phyloP scores from a whole-genome alignment of 2,797 vertebrate genomes.

The Delichon dasypus region DNA sequence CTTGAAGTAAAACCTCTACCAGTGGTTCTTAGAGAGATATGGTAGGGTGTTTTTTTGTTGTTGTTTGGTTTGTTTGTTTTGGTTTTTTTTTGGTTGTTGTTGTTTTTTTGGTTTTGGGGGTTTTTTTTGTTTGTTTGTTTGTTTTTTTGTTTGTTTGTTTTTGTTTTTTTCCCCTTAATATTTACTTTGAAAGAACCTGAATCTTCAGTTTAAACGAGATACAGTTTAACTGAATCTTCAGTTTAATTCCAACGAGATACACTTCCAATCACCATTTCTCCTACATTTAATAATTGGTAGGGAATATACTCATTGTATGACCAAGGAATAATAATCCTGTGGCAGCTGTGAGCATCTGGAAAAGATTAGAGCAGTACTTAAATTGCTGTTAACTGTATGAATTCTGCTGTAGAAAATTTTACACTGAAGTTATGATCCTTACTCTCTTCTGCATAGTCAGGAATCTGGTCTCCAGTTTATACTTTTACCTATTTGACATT shows the following conservation, averaged over 20 bases:
- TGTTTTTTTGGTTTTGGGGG: no score
- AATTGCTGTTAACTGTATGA: background rate
- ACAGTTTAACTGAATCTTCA: background rate
- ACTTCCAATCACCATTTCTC: background rate
- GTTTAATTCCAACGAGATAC: background rate
- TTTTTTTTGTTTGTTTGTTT: background rate
- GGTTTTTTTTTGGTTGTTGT: background rate
- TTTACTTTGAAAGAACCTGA: background rate
- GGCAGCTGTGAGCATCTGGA: background rate
- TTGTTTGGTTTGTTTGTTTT: background rate
- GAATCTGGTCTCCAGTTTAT: background rate
- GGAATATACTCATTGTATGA: background rate
- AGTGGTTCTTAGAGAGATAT: background rate
- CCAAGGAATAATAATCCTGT: background rate
- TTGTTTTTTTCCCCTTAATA: background rate
- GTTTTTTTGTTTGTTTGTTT: background rate
- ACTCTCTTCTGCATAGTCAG: background rate
- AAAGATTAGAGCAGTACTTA: background rate
- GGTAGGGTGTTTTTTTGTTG: background rate
- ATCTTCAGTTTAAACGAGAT: background rate
- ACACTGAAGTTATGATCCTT: background rate
- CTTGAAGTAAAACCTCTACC: background rate
- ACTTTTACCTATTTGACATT: background rate
- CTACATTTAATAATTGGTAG: background rate
- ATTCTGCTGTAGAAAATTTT: background rate